Conservation (phyloP, 2,888 invertebrate species). For the Venustoraphidia nigricollis region DNA sequence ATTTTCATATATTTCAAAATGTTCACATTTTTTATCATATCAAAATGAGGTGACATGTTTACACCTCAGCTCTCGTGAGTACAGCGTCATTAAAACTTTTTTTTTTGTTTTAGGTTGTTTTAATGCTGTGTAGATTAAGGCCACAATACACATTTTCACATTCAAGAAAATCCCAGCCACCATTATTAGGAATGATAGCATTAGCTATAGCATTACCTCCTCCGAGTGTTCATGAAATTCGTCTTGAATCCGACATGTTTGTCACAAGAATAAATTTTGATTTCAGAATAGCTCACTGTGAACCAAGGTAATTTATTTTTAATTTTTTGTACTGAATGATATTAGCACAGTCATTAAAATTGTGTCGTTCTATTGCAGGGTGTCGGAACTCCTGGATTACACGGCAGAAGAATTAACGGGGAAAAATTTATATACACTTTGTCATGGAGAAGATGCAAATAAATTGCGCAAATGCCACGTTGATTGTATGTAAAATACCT, state of each 20-base stretch:
- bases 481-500: slow-evolving; percentile 64
- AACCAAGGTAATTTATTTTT: slow-evolving; percentile 60
- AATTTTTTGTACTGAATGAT: neutral
- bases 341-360: neutral
- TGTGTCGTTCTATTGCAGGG: slow-evolving; percentile 36
- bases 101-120: slow-evolving; percentile 59
- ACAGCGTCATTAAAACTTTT: slow-evolving; percentile 1
- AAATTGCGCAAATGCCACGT: slow-evolving; percentile 87
- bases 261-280: slow-evolving; percentile 92
- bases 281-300: slow-evolving; percentile 93
- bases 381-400: slow-evolving; percentile 85
- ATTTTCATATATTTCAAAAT: neutral
- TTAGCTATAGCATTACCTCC: slow-evolving; percentile 92
- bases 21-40: no score
- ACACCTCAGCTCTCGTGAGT: neutral
- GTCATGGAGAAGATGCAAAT: slow-evolving; percentile 91
- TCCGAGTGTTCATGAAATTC: slow-evolving; percentile 91
- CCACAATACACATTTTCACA: slow-evolving; percentile 89
- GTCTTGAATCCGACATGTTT: slow-evolving; percentile 90
- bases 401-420: slow-evolving; percentile 86
- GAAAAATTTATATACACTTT: slow-evolving; percentile 83
- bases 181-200: slow-evolving; percentile 85
- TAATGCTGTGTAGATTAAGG: slow-evolving; percentile 79
- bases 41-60: neutral
- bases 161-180: slow-evolving; percentile 73